phyloP scores from a whole-genome alignment of 2,888 invertebrate genomes.

The Chalcis sispes region DNA sequence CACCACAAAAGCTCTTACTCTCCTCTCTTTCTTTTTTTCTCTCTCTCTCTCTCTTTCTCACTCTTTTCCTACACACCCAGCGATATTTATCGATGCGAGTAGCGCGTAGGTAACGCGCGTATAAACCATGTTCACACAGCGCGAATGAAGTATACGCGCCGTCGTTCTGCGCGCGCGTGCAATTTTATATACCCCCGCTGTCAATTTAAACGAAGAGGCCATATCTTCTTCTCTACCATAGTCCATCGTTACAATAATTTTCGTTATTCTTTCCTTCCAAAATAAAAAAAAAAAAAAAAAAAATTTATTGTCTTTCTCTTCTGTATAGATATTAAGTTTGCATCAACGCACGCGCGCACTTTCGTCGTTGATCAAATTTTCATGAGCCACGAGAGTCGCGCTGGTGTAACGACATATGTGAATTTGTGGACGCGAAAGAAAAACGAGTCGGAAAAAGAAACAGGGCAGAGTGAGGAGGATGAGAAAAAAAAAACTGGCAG shows the following conservation, averaged over 20 bases:
- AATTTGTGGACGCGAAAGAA: too few relatives aligned
- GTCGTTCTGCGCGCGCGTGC: background rate
- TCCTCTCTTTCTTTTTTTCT: background rate
- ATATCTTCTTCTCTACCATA: background rate
- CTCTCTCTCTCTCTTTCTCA: background rate
- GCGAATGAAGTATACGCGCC: too few relatives aligned
- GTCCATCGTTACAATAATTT: background rate
- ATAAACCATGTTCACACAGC: background rate
- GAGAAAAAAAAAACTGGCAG: background rate
- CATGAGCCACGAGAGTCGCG: background rate
- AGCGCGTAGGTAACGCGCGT: background rate
- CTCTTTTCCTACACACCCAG: too few relatives aligned
- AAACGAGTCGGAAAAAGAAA: too few relatives aligned
- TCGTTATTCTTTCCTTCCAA: too few relatives aligned
- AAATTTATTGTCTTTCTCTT: background rate
- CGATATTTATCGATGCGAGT: conserved; percentile 35
- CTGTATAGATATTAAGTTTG: background rate
- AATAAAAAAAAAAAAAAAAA: too few relatives aligned
- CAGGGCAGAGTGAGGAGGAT: too few relatives aligned
- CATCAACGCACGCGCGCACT: background rate
- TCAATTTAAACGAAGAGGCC: too few relatives aligned
- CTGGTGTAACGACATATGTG: background rate
- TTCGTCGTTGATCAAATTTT: background rate
- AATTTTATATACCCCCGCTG: too few relatives aligned
- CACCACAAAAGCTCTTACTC: background rate